Conservation (phyloP, 2,888 invertebrate species). For the Dichetophora obliterata region DNA sequence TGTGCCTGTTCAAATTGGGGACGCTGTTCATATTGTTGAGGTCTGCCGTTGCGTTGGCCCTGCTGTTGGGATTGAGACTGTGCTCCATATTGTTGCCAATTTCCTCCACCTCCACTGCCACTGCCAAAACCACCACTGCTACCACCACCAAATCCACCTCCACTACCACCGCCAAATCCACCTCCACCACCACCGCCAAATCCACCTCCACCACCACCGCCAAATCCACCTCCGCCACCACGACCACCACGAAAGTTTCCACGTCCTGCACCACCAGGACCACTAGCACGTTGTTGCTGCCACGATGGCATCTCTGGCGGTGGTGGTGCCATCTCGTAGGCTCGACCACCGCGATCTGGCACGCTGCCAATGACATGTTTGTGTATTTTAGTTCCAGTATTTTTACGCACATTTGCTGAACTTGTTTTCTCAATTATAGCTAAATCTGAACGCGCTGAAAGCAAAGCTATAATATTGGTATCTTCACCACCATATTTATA, state of each 20-base stretch:
- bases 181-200: slow-evolving; percentile 55
- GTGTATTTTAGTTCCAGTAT: slow-evolving; percentile 86
- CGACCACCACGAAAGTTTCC: slow-evolving; percentile 59
- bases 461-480: slow-evolving; percentile 80
- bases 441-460: slow-evolving; percentile 87
- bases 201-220: slow-evolving; percentile 61
- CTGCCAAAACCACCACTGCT: slow-evolving; percentile 57
- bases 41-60: slow-evolving; percentile 18
- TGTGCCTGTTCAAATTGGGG: slow-evolving; percentile 51
- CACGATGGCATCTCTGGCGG: slow-evolving; percentile 98
- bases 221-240: slow-evolving; percentile 60
- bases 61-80: slow-evolving; percentile 46
- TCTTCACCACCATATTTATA: slow-evolving; percentile 68
- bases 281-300: slow-evolving; percentile 78
- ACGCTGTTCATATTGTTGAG: slow-evolving; percentile 55
- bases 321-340: slow-evolving; percentile 91
- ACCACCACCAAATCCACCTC: slow-evolving; percentile 59
- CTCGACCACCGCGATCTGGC: slow-evolving; percentile 94
- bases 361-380: slow-evolving; percentile 91
- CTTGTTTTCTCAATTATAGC: slow-evolving; percentile 94
- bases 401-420: slow-evolving; percentile 85
- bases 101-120: slow-evolving; percentile 32
- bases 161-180: slow-evolving; percentile 57
- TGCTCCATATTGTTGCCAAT: slow-evolving; percentile 50
- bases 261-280: slow-evolving; percentile 68